Percentiles rank a stretch among this genome's conserved stretches.
These are phyloP conservation scores for Micrastur ruficollis DNA, from an alignment of 2,797 vertebrate species.

Conservation along the genomic window DNA sequence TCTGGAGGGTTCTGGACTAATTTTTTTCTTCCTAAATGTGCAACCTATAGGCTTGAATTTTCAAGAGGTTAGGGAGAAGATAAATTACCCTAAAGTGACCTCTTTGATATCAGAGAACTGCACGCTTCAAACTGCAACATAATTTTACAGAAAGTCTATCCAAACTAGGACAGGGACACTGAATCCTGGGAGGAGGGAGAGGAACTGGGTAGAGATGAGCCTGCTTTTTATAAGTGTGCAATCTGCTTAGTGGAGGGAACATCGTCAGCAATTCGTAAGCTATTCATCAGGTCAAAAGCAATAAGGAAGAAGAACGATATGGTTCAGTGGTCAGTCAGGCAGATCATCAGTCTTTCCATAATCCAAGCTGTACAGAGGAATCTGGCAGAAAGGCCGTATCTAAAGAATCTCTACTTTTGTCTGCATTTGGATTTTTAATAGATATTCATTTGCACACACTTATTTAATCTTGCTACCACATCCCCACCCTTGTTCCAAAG, in stretches of 20 bases:
- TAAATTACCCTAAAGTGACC: background rate
- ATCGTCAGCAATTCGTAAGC: background rate
- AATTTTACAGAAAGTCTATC: background rate
- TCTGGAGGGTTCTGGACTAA: background rate
- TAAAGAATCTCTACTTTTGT: background rate
- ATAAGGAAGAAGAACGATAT: background rate
- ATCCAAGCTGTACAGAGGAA: background rate
- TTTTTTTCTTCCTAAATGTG: background rate
- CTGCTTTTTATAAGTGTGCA: background rate
- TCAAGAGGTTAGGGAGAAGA: background rate
- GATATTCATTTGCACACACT: background rate
- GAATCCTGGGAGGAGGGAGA: background rate
- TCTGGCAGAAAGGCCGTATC: background rate
- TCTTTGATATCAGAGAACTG: background rate
- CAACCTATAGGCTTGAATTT: background rate
- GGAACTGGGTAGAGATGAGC: background rate
- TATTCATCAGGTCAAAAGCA: conserved; percentile 8
- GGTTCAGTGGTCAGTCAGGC: background rate
- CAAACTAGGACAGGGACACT: background rate
- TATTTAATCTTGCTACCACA: background rate
- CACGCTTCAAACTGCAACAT: background rate
- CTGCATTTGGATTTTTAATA: conserved; percentile 6
- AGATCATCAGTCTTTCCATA: conserved; percentile 26
- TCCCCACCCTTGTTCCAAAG: background rate
- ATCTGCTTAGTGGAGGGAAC: background rate